A percentile compares a stretch with the other conserved stretches of the same genome.
phyloP scores from a whole-genome alignment of 2,888 invertebrate genomes.

The Carpatolechia fugitivella region DNA sequence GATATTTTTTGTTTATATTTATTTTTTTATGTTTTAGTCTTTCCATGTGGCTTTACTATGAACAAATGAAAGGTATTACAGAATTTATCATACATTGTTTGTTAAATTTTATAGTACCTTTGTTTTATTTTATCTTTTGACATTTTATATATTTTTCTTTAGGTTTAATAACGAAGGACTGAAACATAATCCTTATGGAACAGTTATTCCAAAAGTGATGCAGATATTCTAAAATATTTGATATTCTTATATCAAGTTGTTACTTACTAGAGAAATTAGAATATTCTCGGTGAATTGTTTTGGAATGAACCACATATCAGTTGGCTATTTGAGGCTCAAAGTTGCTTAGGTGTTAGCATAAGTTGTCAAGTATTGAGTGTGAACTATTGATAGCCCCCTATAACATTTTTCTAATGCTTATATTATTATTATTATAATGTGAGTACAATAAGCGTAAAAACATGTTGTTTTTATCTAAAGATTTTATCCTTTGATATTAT shows the following conservation, averaged over 20 bases:
- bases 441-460: slow-evolving; percentile 63
- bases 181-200: slow-evolving; percentile 39
- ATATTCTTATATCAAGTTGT: slow-evolving; percentile 5
- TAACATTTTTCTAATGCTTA: slow-evolving; percentile 72
- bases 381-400: slow-evolving; percentile 33
- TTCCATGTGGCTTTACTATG: slow-evolving; percentile 29
- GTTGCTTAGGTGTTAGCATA: slow-evolving; percentile 50
- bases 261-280: slow-evolving; percentile 3
- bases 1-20: slow-evolving; percentile 29
- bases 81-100: slow-evolving; percentile 17
- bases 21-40: slow-evolving; percentile 41
- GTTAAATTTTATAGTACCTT: slow-evolving; percentile 44
- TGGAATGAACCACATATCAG: slow-evolving; percentile 53
- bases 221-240: background rate
- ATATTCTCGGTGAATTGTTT: slow-evolving; percentile 17
- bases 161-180: slow-evolving; percentile 51
- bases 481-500: slow-evolving; percentile 63
- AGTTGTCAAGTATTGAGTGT: slow-evolving; percentile 35
- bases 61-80: slow-evolving; percentile 35
- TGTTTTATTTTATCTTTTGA: slow-evolving; percentile 60
- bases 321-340: slow-evolving; percentile 54
- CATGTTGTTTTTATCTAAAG: slow-evolving; percentile 59
- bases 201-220: slow-evolving; percentile 3
- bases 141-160: slow-evolving; percentile 48
- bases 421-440: slow-evolving; percentile 35